phyloP scores from a whole-genome alignment of 2,797 vertebrate genomes.

The Melopsittacus undulatus region DNA sequence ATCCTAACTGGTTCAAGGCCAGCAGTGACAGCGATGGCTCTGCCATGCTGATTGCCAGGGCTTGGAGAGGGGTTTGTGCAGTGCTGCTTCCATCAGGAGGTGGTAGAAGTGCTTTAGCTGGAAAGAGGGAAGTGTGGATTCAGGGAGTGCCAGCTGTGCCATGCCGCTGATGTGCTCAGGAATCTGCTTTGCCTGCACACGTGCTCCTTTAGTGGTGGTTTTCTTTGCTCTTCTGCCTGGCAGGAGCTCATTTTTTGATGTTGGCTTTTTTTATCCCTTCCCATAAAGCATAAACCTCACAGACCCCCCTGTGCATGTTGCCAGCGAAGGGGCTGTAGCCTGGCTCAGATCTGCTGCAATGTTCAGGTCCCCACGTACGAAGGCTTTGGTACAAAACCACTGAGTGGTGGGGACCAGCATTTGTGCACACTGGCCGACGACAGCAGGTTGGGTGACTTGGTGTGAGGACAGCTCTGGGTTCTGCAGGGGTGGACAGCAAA shows the following conservation, averaged over 20 bases:
- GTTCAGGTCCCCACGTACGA: accelerated
- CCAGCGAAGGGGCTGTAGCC: not conserved
- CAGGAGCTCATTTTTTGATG: not conserved
- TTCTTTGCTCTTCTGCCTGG: not conserved
- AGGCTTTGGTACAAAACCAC: not conserved
- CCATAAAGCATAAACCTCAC: not conserved
- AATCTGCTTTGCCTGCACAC: not conserved
- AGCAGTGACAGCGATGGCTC: not conserved
- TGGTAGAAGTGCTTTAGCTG: not conserved
- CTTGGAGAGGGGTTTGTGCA: not conserved
- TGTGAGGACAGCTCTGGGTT: not conserved
- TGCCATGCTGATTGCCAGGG: accelerated
- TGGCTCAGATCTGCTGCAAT: accelerated
- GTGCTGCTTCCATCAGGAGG: not conserved
- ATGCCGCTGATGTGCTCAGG: not conserved
- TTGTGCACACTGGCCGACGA: not conserved
- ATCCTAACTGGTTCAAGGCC: not conserved
- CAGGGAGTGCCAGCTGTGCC: not conserved
- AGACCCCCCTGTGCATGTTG: accelerated
- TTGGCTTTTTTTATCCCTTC: not conserved
- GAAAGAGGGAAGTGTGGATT: not conserved
- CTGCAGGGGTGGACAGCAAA: not conserved
- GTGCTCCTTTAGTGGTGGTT: not conserved
- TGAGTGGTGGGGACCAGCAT: not conserved
- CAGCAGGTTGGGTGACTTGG: not conserved